Evolutionary conservation across 2,888 invertebrate genomes (phyloP).

Genomic region (Apotomis capreana): DNA sequence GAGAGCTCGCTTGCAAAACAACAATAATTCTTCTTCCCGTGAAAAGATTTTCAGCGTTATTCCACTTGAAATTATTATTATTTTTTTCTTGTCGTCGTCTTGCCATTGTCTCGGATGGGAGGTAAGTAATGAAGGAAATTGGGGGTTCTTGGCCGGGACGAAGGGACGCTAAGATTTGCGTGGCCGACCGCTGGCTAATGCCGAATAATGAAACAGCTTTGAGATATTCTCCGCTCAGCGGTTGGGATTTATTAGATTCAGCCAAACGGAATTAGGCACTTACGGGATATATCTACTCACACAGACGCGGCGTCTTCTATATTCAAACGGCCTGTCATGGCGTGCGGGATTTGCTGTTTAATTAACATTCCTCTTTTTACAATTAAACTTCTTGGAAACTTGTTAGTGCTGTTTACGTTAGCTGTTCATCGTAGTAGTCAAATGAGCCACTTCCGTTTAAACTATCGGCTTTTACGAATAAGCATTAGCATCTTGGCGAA

Average conservation of each 20-base stretch:
- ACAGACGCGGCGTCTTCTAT: slow-evolving; percentile 41
- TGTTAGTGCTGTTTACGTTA: neutral
- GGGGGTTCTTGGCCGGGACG: slow-evolving; percentile 73
- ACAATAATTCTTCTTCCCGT: slow-evolving; percentile 81
- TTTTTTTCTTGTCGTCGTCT: slow-evolving; percentile 81
- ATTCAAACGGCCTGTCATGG: slow-evolving; percentile 43
- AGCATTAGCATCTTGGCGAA: neutral
- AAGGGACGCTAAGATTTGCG: slow-evolving; percentile 79
- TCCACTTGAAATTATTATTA: slow-evolving; percentile 83
- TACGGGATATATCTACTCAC: slow-evolving; percentile 51
- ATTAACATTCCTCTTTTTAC: slow-evolving; percentile 26
- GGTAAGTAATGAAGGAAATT: slow-evolving; percentile 84
- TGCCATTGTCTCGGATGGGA: slow-evolving; percentile 82
- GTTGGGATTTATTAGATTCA: slow-evolving; percentile 77
- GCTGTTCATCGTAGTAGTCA: slow-evolving; percentile 9
- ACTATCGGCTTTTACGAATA: slow-evolving; percentile 20
- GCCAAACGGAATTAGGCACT: slow-evolving; percentile 72
- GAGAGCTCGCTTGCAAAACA: slow-evolving; percentile 83
- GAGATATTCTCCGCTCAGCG: slow-evolving; percentile 72
- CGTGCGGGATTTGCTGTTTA: slow-evolving; percentile 16
- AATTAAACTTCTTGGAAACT: slow-evolving; percentile 15
- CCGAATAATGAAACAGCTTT: slow-evolving; percentile 81
- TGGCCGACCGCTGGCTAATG: slow-evolving; percentile 79
- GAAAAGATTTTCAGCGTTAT: slow-evolving; percentile 84
- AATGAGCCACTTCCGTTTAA: slow-evolving; percentile 18